phyloP scores from a whole-genome alignment of 2,113 vertebrate species.

The Pagrus major region DNA sequence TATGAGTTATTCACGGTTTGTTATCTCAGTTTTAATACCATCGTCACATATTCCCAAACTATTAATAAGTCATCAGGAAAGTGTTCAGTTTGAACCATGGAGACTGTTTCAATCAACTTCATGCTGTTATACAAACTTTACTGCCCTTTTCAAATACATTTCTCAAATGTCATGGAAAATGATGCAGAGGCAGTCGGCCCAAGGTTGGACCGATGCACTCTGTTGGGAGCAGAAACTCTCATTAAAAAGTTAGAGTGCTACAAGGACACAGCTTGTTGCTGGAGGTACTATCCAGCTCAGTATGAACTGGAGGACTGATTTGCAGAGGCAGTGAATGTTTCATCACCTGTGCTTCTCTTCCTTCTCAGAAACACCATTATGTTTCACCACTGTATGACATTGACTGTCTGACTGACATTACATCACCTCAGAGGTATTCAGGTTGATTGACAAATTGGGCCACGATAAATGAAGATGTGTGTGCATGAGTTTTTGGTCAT shows the following conservation, averaged over 20 bases:
- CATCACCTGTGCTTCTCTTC: background rate
- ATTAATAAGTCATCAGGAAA: background rate
- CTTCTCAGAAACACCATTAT: background rate
- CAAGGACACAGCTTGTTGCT: conserved; percentile 63
- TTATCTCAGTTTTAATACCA: background rate
- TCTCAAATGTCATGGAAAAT: conserved; percentile 69
- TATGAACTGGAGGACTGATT: conserved; percentile 31
- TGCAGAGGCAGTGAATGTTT: conserved; percentile 10
- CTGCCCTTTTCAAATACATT: conserved; percentile 65
- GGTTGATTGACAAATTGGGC: background rate
- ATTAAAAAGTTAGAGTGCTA: conserved; percentile 70
- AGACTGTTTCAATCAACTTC: conserved; percentile 57
- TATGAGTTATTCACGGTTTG: background rate
- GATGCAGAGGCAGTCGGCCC: conserved; percentile 39
- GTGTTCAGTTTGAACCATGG: conserved; percentile 14
- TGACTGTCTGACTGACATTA: conserved; percentile 4
- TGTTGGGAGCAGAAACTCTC: conserved; percentile 62
- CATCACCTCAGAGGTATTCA: background rate
- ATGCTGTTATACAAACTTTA: conserved; percentile 55
- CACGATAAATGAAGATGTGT: background rate
- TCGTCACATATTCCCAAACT: background rate
- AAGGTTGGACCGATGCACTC: conserved; percentile 58
- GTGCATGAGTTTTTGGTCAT: background rate
- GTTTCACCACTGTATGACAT: background rate
- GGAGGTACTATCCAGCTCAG: conserved; percentile 35